phyloP scores from a whole-genome alignment of 1,140 invertebrate species.

The Aphaenogaster floridana region DNA sequence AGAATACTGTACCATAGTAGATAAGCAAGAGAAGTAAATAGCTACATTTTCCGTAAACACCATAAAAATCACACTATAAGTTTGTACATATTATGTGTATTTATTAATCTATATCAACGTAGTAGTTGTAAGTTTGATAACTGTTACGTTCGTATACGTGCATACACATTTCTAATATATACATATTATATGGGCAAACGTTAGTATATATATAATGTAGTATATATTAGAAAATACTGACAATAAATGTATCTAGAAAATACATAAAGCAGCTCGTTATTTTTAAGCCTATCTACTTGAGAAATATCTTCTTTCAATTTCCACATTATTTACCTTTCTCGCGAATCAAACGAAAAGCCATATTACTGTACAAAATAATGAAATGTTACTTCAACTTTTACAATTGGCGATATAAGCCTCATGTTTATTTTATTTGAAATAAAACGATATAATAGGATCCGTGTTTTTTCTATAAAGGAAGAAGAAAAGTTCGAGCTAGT shows the following conservation, averaged over 20 bases:
- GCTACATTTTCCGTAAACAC: background rate
- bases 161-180: slow-evolving; percentile 45
- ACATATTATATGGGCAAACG: slow-evolving; percentile 18
- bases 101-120: slow-evolving; percentile 74
- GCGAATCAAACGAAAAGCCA: too few relatives aligned
- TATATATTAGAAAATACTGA: slow-evolving; percentile 61
- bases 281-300: background rate
- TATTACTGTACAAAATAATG: background rate
- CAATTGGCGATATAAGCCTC: too few relatives aligned
- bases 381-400: too few relatives aligned
- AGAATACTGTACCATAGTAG: slow-evolving; percentile 10
- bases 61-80: slow-evolving; percentile 9
- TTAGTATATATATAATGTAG: slow-evolving; percentile 18
- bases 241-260: slow-evolving; percentile 67
- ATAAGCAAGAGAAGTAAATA: slow-evolving; percentile 18
- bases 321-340: background rate
- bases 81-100: slow-evolving; percentile 80
- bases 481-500: background rate
- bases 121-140: slow-evolving; percentile 58
- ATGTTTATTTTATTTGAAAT: background rate
- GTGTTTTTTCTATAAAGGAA: background rate
- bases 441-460: too few relatives aligned
- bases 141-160: slow-evolving; percentile 64
- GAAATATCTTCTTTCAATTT: background rate
- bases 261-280: background rate